Percentiles rank a stretch among this genome's conserved stretches.
Conservation (phyloP, 2,888 invertebrate species). For the Leucozona laternaria region DNA sequence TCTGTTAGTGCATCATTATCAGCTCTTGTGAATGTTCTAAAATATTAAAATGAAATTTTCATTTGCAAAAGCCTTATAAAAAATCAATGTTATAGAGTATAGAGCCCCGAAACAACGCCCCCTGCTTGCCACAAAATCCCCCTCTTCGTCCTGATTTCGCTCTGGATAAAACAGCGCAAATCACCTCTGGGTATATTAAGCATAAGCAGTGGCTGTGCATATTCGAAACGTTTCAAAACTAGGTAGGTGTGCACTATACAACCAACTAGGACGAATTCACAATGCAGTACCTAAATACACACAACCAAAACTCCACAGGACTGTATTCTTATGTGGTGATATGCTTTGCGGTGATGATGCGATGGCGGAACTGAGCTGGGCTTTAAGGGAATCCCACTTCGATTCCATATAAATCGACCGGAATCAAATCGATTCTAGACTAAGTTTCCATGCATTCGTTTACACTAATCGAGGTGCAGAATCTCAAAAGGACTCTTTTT, state of each 20-base stretch:
- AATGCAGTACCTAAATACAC: not conserved
- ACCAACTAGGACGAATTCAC: conserved; percentile 10
- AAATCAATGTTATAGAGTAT: not conserved
- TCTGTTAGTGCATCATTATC: conserved; percentile 36
- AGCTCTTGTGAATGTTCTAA: conserved; percentile 41
- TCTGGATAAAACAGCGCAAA: conserved; percentile 60
- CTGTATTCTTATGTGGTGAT: conserved; percentile 30
- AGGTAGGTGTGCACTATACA: no score
- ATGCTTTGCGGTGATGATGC: conserved; percentile 38
- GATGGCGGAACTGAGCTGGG: conserved; percentile 7
- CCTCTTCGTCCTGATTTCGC: not conserved
- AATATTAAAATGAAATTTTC: conserved; percentile 71
- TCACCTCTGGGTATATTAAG: conserved; percentile 70
- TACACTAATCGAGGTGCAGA: conserved; percentile 52
- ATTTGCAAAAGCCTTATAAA: conserved; percentile 21
- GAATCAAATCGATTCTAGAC: conserved; percentile 65
- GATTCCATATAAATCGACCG: conserved; percentile 68
- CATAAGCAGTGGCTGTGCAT: conserved; percentile 10
- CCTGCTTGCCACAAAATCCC: not conserved
- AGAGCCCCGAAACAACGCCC: not conserved
- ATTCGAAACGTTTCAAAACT: conserved; percentile 53
- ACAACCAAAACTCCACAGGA: conserved; percentile 27
- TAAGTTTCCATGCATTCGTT: conserved; percentile 54
- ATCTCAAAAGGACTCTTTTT: conserved; percentile 32
- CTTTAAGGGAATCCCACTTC: conserved; percentile 45